Conservation (phyloP, 2,888 invertebrate genomes). For the Oxystoma pomonae region DNA sequence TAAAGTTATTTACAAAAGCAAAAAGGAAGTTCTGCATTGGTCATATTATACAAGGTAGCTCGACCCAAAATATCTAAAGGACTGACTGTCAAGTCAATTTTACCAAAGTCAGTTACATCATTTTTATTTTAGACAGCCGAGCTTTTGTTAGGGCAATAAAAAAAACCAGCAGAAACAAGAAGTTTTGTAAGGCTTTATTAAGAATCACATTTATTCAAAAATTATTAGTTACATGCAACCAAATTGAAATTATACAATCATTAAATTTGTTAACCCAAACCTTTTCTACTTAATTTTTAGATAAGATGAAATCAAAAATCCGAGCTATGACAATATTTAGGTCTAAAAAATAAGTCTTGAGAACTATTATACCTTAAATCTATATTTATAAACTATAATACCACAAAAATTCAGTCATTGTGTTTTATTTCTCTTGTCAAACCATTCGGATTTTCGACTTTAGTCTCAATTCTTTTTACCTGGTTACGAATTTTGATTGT, state of each 20-base stretch:
- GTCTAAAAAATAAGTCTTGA: not conserved
- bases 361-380: not conserved
- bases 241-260: too few relatives aligned
- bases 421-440: not conserved
- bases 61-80: too few relatives aligned
- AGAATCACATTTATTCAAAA: not conserved
- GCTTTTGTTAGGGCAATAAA: too few relatives aligned
- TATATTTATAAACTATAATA: not conserved
- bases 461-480: slow-evolving; percentile 22
- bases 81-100: too few relatives aligned
- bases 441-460: not conserved
- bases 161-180: not conserved
- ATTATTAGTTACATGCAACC: not conserved
- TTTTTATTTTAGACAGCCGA: too few relatives aligned
- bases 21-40: too few relatives aligned
- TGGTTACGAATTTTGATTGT: slow-evolving; percentile 27
- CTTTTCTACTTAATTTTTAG: not conserved
- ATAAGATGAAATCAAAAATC: not conserved
- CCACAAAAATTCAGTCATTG: not conserved
- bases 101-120: too few relatives aligned
- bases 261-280: not conserved
- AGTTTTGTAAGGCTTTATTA: not conserved
- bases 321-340: not conserved
- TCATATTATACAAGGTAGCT: too few relatives aligned
- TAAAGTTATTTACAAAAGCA: too few relatives aligned